Evolutionary conservation across 1,140 invertebrate genomes (phyloP).

Genomic region (Lordiphosa mommai): DNA sequence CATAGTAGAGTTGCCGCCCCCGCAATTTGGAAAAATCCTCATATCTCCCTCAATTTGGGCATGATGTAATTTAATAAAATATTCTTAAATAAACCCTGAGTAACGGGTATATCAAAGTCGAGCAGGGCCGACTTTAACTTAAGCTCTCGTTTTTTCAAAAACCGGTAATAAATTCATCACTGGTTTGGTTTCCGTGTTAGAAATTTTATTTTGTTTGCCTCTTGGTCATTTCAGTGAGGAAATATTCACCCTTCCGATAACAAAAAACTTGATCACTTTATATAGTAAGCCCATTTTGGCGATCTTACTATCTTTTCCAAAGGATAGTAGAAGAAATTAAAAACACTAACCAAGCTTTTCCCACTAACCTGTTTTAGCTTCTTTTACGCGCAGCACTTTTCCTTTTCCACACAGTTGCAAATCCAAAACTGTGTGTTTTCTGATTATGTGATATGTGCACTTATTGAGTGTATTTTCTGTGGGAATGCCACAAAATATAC

Average conservation of each 20-base stretch:
- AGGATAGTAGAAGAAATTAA: background rate
- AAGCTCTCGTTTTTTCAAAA: too few species aligned
- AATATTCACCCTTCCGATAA: slow-evolving; percentile 45
- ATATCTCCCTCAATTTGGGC: too few species aligned
- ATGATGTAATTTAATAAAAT: too few species aligned
- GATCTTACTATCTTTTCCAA: background rate
- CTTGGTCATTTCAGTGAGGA: background rate
- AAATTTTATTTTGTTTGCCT: too few species aligned
- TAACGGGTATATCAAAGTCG: too few species aligned
- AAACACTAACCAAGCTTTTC: background rate
- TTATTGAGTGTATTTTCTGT: slow-evolving; percentile 6
- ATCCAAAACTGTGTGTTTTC: slow-evolving; percentile 17
- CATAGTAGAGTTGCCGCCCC: too few species aligned
- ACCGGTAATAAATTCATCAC: too few species aligned
- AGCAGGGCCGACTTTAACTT: too few species aligned
- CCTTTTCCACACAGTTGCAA: slow-evolving; percentile 3
- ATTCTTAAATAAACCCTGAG: too few species aligned
- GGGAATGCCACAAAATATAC: slow-evolving; percentile 25
- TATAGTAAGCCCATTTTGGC: slow-evolving; percentile 1
- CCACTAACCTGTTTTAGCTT: slow-evolving; percentile 59
- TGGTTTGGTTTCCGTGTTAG: too few species aligned
- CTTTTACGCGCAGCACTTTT: slow-evolving; percentile 50
- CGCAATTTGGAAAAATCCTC: too few species aligned
- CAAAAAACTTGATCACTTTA: slow-evolving; percentile 44
- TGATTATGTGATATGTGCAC: slow-evolving; percentile 8